phyloP scores from a whole-genome alignment of 1,140 invertebrate genomes.

The Caenorhabditis briggsae region DNA sequence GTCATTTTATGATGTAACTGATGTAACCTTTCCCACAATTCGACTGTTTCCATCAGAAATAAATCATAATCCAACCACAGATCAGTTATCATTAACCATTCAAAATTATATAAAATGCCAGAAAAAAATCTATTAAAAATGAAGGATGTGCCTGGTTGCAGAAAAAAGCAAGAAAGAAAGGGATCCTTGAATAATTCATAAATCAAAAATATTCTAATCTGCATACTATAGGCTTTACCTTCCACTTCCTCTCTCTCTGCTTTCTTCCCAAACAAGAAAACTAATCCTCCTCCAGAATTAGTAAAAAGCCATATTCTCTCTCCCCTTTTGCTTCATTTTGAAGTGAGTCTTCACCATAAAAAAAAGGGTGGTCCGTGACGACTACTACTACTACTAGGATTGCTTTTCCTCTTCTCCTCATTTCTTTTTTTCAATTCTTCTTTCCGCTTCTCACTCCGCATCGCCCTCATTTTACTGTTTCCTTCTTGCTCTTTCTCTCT shows the following conservation, averaged over 20 bases:
- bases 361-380: background rate
- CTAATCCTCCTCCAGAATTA: slow-evolving; percentile 30
- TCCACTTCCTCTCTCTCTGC: background rate
- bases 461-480: background rate
- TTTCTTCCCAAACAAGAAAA: background rate
- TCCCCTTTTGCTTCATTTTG: too few species aligned
- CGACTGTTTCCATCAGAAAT: background rate
- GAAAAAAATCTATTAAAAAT: too few species aligned
- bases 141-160: too few species aligned
- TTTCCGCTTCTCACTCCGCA: slow-evolving; percentile 47
- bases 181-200: slow-evolving; percentile 15
- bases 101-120: background rate
- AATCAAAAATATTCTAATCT: slow-evolving; percentile 33
- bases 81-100: slow-evolving; percentile 38
- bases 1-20: background rate
- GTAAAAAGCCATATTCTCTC: background rate
- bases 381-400: slow-evolving; percentile 14
- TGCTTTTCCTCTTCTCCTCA: background rate
- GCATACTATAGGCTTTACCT: slow-evolving; percentile 23
- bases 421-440: background rate
- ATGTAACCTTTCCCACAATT: background rate
- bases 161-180: background rate
- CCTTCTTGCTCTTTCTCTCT: background rate
- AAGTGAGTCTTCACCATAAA: slow-evolving; percentile 20
- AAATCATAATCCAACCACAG: background rate